Conservation (phyloP, 2,113 vertebrate genomes). For the Salvelinus sp. region DNA sequence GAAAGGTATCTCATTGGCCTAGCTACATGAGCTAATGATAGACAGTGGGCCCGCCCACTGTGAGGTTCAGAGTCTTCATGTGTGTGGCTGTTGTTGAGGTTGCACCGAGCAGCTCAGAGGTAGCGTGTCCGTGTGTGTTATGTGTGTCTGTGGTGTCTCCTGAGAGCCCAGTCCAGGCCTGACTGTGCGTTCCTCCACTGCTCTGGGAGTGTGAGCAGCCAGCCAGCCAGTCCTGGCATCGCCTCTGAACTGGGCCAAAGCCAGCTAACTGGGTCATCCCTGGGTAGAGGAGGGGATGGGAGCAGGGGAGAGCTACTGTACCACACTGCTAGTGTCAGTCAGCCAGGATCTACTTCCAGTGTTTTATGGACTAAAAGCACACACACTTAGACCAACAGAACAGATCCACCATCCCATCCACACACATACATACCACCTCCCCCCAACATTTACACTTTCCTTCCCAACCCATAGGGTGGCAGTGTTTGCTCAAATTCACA, state of each 20-base stretch:
- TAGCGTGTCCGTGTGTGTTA: not conserved
- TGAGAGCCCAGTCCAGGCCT: not conserved
- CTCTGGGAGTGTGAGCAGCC: constrained; percentile 6
- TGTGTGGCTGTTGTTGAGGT: not conserved
- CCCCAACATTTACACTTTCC: constrained; percentile 12
- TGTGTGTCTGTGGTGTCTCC: not conserved
- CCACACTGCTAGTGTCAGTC: not conserved
- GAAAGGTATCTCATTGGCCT: no score
- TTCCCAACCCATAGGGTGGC: constrained; percentile 25
- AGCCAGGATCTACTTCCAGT: no score
- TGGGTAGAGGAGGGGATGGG: constrained; percentile 8
- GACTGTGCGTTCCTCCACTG: constrained; percentile 1
- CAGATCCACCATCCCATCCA: not conserved
- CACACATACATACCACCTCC: not conserved
- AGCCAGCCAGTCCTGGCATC: constrained; percentile 15
- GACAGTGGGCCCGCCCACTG: no score
- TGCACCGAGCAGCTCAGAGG: not conserved
- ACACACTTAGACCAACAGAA: not conserved
- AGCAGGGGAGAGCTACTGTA: constrained; percentile 1
- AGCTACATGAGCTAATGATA: no score
- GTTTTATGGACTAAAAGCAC: no score
- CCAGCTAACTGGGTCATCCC: constrained; percentile 24
- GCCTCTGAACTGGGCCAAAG: constrained; percentile 14
- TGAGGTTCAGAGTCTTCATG: not conserved
- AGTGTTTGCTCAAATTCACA: constrained; percentile 20